A percentile compares a stretch with the other conserved stretches of the same genome.
phyloP scores from a whole-genome alignment of 1,140 invertebrate genomes.

The Paralvinella palmiformis region DNA sequence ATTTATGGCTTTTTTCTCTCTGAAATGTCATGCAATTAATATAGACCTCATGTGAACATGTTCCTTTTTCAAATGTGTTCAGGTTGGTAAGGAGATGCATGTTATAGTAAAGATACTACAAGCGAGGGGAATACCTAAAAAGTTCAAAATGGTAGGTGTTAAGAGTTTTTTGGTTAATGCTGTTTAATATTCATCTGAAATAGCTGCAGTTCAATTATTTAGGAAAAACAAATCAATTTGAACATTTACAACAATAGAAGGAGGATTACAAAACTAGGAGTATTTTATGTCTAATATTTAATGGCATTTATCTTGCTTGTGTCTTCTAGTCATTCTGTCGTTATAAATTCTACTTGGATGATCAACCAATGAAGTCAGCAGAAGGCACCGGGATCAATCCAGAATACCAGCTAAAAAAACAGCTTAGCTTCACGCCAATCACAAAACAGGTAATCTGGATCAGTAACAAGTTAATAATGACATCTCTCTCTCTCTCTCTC shows the following conservation, averaged over 20 bases:
- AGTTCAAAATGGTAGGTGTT: conserved; percentile 50
- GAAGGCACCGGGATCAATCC: conserved; percentile 41
- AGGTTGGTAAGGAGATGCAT: conserved; percentile 50
- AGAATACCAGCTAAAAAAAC: conserved; percentile 51
- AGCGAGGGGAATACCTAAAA: conserved; percentile 51
- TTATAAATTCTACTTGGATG: conserved; percentile 56
- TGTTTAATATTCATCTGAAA: neutral
- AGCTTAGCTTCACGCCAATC: conserved; percentile 49
- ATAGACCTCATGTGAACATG: neutral
- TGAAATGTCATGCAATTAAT: neutral
- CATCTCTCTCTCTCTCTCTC: too few species aligned
- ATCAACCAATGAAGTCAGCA: conserved; percentile 17
- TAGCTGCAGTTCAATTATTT: neutral
- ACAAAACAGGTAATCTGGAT: conserved; percentile 46
- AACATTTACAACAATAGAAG: neutral
- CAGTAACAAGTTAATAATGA: neutral
- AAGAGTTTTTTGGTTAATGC: neutral
- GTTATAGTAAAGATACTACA: conserved; percentile 52
- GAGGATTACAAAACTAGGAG: neutral
- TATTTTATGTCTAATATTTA: neutral
- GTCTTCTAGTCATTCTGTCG: conserved; percentile 53
- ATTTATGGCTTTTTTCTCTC: neutral
- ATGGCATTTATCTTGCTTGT: neutral
- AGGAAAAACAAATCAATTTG: neutral
- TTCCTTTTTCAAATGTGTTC: conserved; percentile 9